Evolutionary conservation across 2,888 invertebrate genomes (phyloP).

Genomic region (Chrysopilus asiliformis): DNA sequence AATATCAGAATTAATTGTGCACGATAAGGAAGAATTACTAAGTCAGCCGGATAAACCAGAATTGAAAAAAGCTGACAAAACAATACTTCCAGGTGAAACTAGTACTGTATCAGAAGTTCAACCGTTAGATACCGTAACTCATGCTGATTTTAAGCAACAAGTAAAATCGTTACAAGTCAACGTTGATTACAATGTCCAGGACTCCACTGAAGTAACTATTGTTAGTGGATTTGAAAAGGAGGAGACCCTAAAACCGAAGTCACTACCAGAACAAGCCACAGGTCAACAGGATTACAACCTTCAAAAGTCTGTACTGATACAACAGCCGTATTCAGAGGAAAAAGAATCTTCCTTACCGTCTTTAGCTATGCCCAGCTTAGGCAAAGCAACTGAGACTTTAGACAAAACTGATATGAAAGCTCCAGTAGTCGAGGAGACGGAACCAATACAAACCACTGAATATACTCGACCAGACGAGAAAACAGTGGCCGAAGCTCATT

Average conservation of each 20-base stretch:
- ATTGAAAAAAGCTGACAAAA: constrained; percentile 42
- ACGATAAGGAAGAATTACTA: constrained; percentile 53
- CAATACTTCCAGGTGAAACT: constrained; percentile 44
- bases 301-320: constrained; percentile 47
- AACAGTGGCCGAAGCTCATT: constrained; percentile 26
- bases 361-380: constrained; percentile 25
- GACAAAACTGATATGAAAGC: constrained; percentile 37
- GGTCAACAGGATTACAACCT: constrained; percentile 24
- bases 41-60: constrained; percentile 39
- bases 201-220: constrained; percentile 45
- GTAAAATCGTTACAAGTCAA: constrained; percentile 37
- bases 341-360: constrained; percentile 43
- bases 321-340: constrained; percentile 49
- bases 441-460: constrained; percentile 24
- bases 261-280: constrained; percentile 10
- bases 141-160: constrained; percentile 13
- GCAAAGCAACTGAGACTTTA: constrained; percentile 19
- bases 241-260: constrained; percentile 17
- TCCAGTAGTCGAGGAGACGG: constrained; percentile 37
- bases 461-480: constrained; percentile 13
- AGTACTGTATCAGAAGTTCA: constrained; percentile 46
- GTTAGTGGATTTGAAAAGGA: constrained; percentile 54
- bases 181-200: constrained; percentile 42
- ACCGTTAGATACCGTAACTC: constrained; percentile 39
- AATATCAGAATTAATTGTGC: constrained; percentile 43